Conservation (phyloP, 1,140 invertebrate species). For the Epicauta chinensis region DNA sequence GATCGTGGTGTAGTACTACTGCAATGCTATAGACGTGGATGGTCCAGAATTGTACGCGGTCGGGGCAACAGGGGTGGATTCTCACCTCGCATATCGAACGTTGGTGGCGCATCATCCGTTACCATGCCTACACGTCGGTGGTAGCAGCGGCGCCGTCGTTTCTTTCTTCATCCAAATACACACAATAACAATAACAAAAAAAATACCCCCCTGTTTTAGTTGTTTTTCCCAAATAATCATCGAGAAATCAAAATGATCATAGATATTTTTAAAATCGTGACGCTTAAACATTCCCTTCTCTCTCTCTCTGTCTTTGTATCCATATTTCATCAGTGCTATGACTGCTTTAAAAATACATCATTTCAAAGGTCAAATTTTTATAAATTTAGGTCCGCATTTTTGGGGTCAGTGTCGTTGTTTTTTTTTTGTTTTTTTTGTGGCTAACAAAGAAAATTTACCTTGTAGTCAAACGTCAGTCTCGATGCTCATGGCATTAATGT, state of each 20-base stretch:
- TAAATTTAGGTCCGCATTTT: no score
- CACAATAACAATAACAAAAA: not conserved
- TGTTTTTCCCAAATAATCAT: no score
- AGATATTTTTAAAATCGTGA: no score
- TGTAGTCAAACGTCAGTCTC: conserved; percentile 98
- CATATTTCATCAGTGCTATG: no score
- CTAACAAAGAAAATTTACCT: conserved; percentile 51
- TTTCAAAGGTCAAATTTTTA: no score
- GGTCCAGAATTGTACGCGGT: no score
- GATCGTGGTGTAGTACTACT: conserved; percentile 12
- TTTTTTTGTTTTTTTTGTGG: not conserved
- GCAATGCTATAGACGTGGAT: conserved; percentile 12
- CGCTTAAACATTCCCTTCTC: no score
- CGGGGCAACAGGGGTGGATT: conserved; percentile 17
- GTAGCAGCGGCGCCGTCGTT: conserved; percentile 9
- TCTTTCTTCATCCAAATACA: not conserved
- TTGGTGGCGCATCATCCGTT: conserved; percentile 23
- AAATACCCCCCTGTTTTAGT: not conserved
- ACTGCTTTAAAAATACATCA: no score
- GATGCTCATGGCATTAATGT: conserved; percentile 81
- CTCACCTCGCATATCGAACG: conserved; percentile 25
- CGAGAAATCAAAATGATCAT: no score
- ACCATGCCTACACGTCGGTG: conserved; percentile 14
- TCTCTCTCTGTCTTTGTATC: no score
- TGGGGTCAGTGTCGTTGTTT: not conserved